Conservation (phyloP, 2,888 invertebrate genomes). For the Andrena hattorfiana region DNA sequence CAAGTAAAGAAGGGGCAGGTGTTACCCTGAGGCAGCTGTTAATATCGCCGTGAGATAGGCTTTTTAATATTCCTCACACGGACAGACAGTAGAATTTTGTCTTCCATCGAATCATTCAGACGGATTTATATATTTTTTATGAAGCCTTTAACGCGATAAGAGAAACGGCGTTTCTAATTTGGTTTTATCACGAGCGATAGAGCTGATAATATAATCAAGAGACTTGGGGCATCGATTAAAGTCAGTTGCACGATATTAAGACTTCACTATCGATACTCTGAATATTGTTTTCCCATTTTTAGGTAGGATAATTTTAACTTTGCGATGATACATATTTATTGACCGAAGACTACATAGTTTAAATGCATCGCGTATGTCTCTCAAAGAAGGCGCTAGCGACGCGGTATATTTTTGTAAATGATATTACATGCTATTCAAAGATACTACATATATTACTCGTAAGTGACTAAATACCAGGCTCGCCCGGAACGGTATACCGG, state of each 20-base stretch:
- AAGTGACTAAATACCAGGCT: background rate
- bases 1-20: slow-evolving; percentile 78
- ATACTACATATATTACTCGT: slow-evolving; percentile 22
- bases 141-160: background rate
- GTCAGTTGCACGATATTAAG: slow-evolving; percentile 33
- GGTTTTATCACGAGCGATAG: slow-evolving; percentile 21
- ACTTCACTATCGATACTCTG: slow-evolving; percentile 39
- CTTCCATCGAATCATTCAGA: slow-evolving; percentile 34
- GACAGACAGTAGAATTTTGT: slow-evolving; percentile 22
- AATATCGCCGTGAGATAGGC: background rate
- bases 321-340: slow-evolving; percentile 49
- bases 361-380: slow-evolving; percentile 10
- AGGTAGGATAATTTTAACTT: slow-evolving; percentile 52
- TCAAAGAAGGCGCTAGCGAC: background rate
- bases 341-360: slow-evolving; percentile 35
- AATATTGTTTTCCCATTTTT: slow-evolving; percentile 36
- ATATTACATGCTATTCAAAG: slow-evolving; percentile 1
- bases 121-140: slow-evolving; percentile 27
- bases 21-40: slow-evolving; percentile 69
- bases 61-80: background rate
- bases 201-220: slow-evolving; percentile 26
- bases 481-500: background rate
- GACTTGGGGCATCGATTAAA: slow-evolving; percentile 26
- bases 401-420: slow-evolving; percentile 46
- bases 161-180: slow-evolving; percentile 2